phyloP scores from a whole-genome alignment of 2,113 vertebrate species.

The Heterotilapia buettikoferi region DNA sequence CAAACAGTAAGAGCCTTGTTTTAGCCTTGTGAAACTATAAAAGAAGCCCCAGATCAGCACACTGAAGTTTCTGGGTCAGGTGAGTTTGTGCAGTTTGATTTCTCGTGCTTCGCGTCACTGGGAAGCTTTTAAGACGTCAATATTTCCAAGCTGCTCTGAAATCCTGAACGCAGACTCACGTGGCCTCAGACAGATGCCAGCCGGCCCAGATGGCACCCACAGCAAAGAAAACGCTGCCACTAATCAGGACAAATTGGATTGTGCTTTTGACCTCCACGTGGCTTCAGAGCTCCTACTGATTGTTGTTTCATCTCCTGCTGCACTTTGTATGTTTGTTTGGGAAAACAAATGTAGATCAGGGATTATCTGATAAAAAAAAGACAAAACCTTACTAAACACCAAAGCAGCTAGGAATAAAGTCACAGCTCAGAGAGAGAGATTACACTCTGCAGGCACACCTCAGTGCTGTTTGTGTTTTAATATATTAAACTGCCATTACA shows the following conservation, averaged over 20 bases:
- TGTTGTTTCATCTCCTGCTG: neutral
- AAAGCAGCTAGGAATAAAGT: neutral
- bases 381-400: neutral
- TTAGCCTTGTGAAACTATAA: neutral
- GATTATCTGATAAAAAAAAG: neutral
- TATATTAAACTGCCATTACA: neutral
- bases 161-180: neutral
- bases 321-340: neutral
- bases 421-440: neutral
- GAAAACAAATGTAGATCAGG: neutral
- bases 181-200: neutral
- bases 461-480: neutral
- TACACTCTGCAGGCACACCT: neutral
- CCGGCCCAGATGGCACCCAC: neutral
- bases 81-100: neutral
- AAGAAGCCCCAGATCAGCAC: neutral
- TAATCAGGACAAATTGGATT: neutral
- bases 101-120: rapidly evolving
- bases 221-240: neutral
- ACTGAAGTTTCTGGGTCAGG: neutral
- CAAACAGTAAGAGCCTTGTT: neutral
- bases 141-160: neutral
- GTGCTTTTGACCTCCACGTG: neutral
- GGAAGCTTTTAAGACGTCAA: neutral
- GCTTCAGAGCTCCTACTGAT: neutral